A percentile compares a stretch with the other conserved stretches of the same genome.
phyloP scores from a whole-genome alignment of 2,113 vertebrate species.

The Osmerus eperlanus region DNA sequence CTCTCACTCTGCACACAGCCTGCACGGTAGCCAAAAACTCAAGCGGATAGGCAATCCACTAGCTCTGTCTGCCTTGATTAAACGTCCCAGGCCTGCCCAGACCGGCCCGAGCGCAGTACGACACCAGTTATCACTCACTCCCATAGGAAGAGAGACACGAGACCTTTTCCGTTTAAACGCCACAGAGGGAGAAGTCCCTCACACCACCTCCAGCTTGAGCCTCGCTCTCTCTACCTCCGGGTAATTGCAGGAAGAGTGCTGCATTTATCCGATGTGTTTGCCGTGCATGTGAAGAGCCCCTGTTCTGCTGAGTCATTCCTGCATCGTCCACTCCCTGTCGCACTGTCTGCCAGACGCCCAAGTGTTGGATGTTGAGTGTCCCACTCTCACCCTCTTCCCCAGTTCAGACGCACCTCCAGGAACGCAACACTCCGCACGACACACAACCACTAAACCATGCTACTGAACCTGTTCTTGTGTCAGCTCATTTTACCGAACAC shows the following conservation, averaged over 20 bases:
- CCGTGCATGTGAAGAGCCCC: conserved; percentile 56
- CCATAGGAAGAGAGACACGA: neutral
- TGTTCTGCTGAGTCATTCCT: conserved; percentile 52
- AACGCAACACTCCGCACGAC: too few relatives aligned
- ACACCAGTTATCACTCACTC: neutral
- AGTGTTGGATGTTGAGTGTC: conserved; percentile 43
- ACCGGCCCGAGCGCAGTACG: too few relatives aligned
- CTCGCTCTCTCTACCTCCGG: conserved; percentile 58
- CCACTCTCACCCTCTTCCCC: conserved; percentile 20
- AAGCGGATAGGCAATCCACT: neutral
- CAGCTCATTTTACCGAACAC: too few relatives aligned
- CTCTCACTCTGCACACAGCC: conserved; percentile 10
- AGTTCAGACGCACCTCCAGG: neutral
- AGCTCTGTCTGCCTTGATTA: neutral
- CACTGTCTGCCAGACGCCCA: conserved; percentile 49
- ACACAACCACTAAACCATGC: too few relatives aligned
- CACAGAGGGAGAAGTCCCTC: conserved; percentile 38
- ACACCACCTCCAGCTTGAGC: conserved; percentile 45
- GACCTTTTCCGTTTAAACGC: neutral
- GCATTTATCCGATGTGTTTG: conserved; percentile 60
- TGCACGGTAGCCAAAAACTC: neutral
- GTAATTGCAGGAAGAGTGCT: conserved; percentile 62
- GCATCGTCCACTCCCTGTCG: conserved; percentile 41
- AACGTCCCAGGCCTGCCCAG: neutral
- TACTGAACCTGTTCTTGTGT: too few relatives aligned